These are phyloP conservation scores for Melanerpes formicivorus DNA, from an alignment of 2,113 vertebrate genomes.

Conservation along the genomic window DNA sequence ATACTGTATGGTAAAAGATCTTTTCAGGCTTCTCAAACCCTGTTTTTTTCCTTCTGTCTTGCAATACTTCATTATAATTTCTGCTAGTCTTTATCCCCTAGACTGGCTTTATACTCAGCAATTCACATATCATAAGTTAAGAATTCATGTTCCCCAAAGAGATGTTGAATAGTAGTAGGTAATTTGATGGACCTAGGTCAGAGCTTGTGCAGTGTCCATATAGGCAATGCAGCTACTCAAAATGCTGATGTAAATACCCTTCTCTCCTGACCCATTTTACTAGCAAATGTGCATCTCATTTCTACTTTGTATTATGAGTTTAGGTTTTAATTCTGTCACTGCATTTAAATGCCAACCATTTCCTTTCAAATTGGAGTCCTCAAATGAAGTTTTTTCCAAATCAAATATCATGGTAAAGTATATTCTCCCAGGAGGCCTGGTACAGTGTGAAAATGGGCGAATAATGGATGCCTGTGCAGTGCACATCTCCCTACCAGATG, in stretches of 20 bases:
- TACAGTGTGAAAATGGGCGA: slow-evolving; percentile 27
- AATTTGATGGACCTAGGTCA: background rate
- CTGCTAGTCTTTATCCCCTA: background rate
- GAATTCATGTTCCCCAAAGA: background rate
- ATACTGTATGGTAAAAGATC: background rate
- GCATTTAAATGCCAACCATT: background rate
- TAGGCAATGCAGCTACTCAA: background rate
- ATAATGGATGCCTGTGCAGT: slow-evolving; percentile 49
- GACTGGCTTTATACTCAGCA: background rate
- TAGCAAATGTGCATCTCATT: background rate
- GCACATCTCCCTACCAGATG: slow-evolving; percentile 51
- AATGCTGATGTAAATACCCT: background rate
- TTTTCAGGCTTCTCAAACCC: background rate
- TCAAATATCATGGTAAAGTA: slow-evolving; percentile 40
- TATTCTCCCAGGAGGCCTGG: slow-evolving; percentile 28
- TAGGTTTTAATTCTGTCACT: background rate
- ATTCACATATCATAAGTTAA: background rate
- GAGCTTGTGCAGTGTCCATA: background rate
- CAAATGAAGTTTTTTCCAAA: slow-evolving; percentile 52
- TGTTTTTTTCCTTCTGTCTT: background rate
- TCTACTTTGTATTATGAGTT: background rate
- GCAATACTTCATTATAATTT: background rate
- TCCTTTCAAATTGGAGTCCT: slow-evolving; percentile 1
- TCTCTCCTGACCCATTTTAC: background rate
- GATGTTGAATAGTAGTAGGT: background rate